These are phyloP conservation scores for Dolichoris vasculosae DNA, from an alignment of 1,140 invertebrate genomes.

Conservation along the genomic window DNA sequence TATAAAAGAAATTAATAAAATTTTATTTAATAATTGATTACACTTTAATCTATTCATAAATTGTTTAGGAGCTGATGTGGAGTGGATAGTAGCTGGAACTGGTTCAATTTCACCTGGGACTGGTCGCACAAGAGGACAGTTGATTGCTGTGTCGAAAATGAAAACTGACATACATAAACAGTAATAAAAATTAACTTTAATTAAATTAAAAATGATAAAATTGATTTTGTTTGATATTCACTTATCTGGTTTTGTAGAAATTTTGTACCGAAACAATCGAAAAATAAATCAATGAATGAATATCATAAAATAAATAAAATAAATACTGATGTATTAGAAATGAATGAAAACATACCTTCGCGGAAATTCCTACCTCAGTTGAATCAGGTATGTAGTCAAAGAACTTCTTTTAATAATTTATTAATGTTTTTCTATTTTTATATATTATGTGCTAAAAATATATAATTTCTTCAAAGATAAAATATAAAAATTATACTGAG, in stretches of 20 bases:
- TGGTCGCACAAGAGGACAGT: conserved; percentile 64
- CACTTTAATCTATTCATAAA: background rate
- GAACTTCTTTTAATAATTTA: too few species aligned
- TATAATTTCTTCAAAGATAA: too few species aligned
- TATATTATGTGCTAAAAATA: background rate
- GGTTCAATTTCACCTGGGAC: conserved; percentile 77
- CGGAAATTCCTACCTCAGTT: conserved; percentile 42
- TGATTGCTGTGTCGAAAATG: conserved; percentile 60
- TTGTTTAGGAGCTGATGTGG: conserved; percentile 78
- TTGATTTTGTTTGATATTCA: background rate
- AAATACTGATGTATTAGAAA: background rate
- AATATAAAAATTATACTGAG: too few species aligned
- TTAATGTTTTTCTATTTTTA: background rate
- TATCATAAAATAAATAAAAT: background rate
- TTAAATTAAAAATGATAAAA: background rate
- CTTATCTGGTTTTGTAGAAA: background rate
- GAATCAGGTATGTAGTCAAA: conserved; percentile 13
- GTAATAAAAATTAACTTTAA: conserved; percentile 20
- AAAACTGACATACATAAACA: conserved; percentile 54
- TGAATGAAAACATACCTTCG: conserved; percentile 33
- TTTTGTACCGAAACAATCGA: background rate
- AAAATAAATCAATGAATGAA: conserved; percentile 22
- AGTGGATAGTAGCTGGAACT: conserved; percentile 81
- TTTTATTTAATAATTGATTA: background rate
- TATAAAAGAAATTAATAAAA: too few species aligned